These are phyloP conservation scores for Venustoraphidia nigricollis DNA, from an alignment of 2,888 invertebrate species.

Conservation along the genomic window DNA sequence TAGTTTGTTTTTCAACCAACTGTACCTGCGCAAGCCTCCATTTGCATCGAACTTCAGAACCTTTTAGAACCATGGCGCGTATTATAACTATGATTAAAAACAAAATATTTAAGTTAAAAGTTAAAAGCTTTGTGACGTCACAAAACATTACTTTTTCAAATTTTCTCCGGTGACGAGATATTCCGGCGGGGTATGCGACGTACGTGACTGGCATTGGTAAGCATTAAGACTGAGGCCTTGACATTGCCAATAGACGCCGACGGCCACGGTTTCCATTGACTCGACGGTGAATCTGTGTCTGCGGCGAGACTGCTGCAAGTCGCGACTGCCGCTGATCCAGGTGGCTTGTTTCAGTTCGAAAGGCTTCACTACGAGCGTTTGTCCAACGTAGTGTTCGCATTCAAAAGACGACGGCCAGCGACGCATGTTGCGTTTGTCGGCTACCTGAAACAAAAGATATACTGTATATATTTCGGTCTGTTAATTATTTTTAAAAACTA, in stretches of 20 bases:
- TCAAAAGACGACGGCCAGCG: background rate
- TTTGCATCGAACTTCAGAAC: too few relatives aligned
- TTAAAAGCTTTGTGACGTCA: background rate
- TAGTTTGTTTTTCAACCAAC: too few relatives aligned
- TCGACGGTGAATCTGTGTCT: conserved; percentile 55
- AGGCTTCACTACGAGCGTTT: conserved; percentile 15
- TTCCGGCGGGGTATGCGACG: conserved; percentile 51
- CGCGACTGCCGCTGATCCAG: conserved; percentile 65
- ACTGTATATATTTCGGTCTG: background rate
- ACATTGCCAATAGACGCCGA: conserved; percentile 82
- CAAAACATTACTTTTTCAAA: conserved; percentile 39
- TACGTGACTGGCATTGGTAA: conserved; percentile 36
- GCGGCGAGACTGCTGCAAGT: conserved; percentile 28
- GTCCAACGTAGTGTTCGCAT: conserved; percentile 6
- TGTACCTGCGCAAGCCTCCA: too few relatives aligned
- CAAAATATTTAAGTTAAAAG: background rate
- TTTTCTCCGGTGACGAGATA: conserved; percentile 57
- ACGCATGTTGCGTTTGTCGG: conserved; percentile 4
- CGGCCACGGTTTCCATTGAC: conserved; percentile 61
- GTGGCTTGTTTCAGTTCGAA: conserved; percentile 59
- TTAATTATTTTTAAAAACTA: too few relatives aligned
- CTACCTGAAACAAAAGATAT: background rate
- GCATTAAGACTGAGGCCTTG: conserved; percentile 47
- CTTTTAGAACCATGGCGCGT: too few relatives aligned
- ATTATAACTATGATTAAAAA: too few relatives aligned